Evolutionary conservation across 2,888 invertebrate genomes (phyloP).

Genomic region (Drosophila borborema): DNA sequence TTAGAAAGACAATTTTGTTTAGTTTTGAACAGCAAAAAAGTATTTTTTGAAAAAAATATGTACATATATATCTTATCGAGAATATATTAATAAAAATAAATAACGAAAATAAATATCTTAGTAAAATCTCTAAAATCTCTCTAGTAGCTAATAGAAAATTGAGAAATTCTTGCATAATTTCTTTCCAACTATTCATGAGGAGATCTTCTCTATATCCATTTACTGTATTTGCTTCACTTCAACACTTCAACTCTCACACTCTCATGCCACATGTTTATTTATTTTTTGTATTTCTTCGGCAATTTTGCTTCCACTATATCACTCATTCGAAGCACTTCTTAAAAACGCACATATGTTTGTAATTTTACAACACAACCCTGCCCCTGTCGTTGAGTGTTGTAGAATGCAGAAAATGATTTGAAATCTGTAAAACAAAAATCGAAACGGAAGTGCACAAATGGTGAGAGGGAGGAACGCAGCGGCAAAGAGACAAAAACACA

Average conservation of each 20-base stretch:
- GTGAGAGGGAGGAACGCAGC: background rate
- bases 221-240: background rate
- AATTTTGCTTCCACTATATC: background rate
- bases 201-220: background rate
- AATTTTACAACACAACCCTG: constrained; percentile 30
- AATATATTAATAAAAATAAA: no score
- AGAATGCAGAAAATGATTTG: constrained; percentile 15
- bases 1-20: no score
- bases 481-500: constrained; percentile 45
- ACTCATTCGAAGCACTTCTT: constrained; percentile 6
- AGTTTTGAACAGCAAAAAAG: no score
- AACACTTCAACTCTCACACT: background rate
- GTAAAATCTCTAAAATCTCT: no score
- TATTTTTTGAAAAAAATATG: no score
- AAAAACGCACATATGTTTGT: constrained; percentile 36
- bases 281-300: background rate
- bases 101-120: no score
- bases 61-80: no score
- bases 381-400: constrained; percentile 24
- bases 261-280: background rate
- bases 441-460: constrained; percentile 10
- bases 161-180: no score
- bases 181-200: no score
- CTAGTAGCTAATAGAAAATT: no score
- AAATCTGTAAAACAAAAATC: constrained; percentile 37